phyloP scores from a whole-genome alignment of 2,888 invertebrate genomes.

The Neoaliturus tenellus region DNA sequence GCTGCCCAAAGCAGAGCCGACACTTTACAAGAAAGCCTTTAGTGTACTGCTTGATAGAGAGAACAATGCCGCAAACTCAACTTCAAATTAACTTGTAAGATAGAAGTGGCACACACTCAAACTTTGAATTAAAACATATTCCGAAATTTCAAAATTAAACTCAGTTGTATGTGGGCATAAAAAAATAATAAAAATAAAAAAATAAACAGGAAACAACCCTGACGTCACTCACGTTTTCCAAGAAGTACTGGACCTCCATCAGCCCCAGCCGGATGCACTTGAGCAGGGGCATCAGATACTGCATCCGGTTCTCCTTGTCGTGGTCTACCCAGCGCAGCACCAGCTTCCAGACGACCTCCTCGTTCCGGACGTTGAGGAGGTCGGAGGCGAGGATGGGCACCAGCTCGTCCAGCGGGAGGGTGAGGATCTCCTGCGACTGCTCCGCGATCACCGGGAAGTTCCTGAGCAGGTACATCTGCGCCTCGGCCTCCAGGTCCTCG shows the following conservation, averaged over 20 bases:
- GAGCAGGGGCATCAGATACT: slow-evolving; percentile 86
- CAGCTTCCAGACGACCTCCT: slow-evolving; percentile 91
- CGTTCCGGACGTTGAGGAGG: slow-evolving; percentile 90
- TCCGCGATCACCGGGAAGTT: slow-evolving; percentile 84
- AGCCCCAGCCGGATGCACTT: slow-evolving; percentile 88
- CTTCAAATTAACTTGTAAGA: no score
- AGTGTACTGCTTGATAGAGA: no score
- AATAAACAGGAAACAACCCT: no score
- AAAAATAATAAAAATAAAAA: no score
- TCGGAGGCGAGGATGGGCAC: slow-evolving; percentile 87
- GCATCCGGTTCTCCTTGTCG: slow-evolving; percentile 83
- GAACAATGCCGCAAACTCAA: no score
- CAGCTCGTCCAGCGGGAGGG: slow-evolving; percentile 83
- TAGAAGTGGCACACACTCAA: no score
- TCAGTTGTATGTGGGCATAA: no score
- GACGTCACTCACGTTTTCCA: slow-evolving; percentile 85
- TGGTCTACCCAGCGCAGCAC: slow-evolving; percentile 92
- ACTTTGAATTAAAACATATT: no score
- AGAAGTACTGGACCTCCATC: slow-evolving; percentile 91
- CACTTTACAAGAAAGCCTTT: no score
- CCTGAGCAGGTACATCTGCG: slow-evolving; percentile 83
- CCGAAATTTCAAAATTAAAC: no score
- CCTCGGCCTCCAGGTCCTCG: slow-evolving; percentile 80
- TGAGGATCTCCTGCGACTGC: slow-evolving; percentile 84
- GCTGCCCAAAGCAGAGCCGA: no score